Evolutionary conservation across 1,140 invertebrate genomes (phyloP).

Genomic region (Aphelinus atriplicis): DNA sequence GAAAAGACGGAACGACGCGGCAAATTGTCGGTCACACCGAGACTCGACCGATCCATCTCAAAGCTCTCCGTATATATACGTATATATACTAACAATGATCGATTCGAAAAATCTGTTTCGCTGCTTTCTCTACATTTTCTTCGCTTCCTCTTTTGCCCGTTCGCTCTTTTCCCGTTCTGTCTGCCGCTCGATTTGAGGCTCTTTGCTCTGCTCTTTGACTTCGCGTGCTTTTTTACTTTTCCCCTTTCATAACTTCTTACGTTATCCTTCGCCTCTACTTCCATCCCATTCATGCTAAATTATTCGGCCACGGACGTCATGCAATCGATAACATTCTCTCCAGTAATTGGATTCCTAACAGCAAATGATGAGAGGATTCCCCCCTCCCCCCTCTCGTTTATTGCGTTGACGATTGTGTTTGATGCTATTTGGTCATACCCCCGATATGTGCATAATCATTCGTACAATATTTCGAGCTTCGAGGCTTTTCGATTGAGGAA

Average conservation of each 20-base stretch:
- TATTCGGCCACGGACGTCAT: not conserved
- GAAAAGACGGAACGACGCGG: not conserved
- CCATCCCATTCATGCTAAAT: not conserved
- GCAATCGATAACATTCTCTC: not conserved
- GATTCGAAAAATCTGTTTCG: not conserved
- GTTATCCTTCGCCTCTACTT: not conserved
- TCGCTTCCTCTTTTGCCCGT: not conserved
- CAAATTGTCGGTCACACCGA: constrained; percentile 3
- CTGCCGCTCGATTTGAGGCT: constrained; percentile 1
- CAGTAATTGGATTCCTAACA: too few species aligned
- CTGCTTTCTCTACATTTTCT: not conserved
- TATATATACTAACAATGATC: constrained; percentile 23
- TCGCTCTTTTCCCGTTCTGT: not conserved
- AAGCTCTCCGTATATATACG: not conserved
- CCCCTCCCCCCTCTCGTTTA: too few species aligned
- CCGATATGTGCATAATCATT: too few species aligned
- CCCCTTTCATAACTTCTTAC: not conserved
- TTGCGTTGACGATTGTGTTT: too few species aligned
- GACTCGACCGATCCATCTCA: not conserved
- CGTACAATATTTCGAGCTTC: too few species aligned
- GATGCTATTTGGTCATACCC: too few species aligned
- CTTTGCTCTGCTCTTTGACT: not conserved
- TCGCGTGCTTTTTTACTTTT: not conserved
- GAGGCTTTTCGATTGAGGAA: too few species aligned
- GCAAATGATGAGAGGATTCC: too few species aligned